Conservation (phyloP, 2,113 vertebrate species). For the Triplophysa tibetana region DNA sequence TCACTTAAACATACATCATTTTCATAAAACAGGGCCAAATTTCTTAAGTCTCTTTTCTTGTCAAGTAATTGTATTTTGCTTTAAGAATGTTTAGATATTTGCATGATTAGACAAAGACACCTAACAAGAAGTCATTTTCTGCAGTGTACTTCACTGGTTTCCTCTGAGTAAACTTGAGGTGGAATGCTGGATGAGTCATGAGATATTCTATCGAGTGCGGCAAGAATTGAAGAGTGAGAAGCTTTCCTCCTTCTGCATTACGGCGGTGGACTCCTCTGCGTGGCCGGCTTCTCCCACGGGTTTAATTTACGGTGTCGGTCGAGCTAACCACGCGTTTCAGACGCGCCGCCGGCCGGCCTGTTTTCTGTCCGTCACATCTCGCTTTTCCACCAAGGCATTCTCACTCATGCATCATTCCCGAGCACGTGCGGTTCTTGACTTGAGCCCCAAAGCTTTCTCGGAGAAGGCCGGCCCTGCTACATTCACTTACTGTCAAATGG, state of each 20-base stretch:
- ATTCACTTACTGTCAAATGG: slow-evolving; percentile 21
- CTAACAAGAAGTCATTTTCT: no score
- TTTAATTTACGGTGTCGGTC: slow-evolving; percentile 46
- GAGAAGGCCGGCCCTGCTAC: neutral
- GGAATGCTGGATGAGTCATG: neutral
- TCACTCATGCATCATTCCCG: neutral
- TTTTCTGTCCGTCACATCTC: slow-evolving; percentile 18
- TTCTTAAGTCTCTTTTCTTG: no score
- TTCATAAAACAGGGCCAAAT: no score
- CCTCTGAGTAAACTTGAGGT: no score
- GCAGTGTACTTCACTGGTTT: no score
- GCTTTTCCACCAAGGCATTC: slow-evolving; percentile 10
- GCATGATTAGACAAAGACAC: no score
- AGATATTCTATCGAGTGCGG: neutral
- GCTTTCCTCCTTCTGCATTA: slow-evolving; percentile 40
- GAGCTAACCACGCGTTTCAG: slow-evolving; percentile 30
- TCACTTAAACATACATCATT: no score
- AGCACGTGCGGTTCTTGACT: neutral
- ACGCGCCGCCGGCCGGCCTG: slow-evolving; percentile 36
- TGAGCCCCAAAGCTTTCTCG: neutral
- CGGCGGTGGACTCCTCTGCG: slow-evolving; percentile 35
- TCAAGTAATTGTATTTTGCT: no score
- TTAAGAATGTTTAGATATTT: no score
- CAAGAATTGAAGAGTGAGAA: slow-evolving; percentile 31
- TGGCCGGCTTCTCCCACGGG: slow-evolving; percentile 40